Percentiles rank a stretch among this genome's conserved stretches.
phyloP scores from a whole-genome alignment of 92 coral and sea anemone species.

The Pocillopora grandis region DNA sequence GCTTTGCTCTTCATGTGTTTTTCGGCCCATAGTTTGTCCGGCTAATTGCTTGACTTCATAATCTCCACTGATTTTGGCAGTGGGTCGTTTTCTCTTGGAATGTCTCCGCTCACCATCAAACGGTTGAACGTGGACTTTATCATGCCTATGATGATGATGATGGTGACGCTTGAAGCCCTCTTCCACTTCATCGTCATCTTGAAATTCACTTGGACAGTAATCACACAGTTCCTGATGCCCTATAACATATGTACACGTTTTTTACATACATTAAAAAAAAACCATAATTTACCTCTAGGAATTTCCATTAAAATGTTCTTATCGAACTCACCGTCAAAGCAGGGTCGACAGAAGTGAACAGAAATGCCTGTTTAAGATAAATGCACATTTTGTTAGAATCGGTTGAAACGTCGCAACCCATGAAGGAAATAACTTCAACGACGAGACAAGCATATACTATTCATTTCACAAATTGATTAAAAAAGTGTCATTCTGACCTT shows the following conservation, averaged over 20 bases:
- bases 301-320: not conserved
- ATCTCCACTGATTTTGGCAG: not conserved
- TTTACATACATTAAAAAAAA: not conserved
- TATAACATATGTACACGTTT: not conserved
- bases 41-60: not conserved
- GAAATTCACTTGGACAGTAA: conserved; percentile 73
- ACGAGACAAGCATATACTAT: too few species aligned
- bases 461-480: not conserved
- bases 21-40: not conserved
- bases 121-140: conserved; percentile 12
- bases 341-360: conserved; percentile 82
- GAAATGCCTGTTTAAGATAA: conserved; percentile 64
- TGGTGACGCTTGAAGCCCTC: conserved; percentile 31
- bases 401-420: too few species aligned
- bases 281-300: not conserved
- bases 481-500: conserved; percentile 46
- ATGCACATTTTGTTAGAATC: too few species aligned
- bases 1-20: not conserved
- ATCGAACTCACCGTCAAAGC: conserved; percentile 62
- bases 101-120: conserved; percentile 43
- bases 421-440: too few species aligned
- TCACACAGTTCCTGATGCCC: conserved; percentile 57
- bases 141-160: conserved; percentile 29
- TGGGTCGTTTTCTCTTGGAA: not conserved
- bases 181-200: conserved; percentile 35